phyloP scores from a whole-genome alignment of 2,797 vertebrate genomes.

The Coracias cyanogaster region DNA sequence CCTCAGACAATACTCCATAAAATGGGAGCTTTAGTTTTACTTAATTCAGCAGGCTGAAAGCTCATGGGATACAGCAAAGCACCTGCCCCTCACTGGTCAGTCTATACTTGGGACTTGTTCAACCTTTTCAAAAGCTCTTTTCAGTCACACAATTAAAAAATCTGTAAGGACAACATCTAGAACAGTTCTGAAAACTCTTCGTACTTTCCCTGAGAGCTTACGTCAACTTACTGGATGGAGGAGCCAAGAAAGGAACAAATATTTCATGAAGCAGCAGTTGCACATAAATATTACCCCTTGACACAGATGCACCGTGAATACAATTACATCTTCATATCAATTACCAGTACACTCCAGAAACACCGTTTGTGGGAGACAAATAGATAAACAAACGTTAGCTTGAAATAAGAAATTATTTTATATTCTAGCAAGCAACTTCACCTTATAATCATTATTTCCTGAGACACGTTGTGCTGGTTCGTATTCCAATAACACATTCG shows the following conservation, averaged over 20 bases:
- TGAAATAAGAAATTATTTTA: neutral
- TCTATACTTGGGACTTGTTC: neutral
- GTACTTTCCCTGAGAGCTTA: neutral
- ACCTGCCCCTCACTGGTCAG: neutral
- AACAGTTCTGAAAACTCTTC: neutral
- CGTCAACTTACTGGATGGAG: neutral
- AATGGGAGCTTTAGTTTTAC: neutral
- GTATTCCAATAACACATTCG: neutral
- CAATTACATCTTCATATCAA: neutral
- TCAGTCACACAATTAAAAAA: neutral
- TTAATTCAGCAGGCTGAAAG: neutral
- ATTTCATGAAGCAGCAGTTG: neutral
- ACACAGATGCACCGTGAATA: neutral
- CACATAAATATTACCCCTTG: neutral
- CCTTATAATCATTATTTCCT: neutral
- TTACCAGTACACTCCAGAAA: neutral
- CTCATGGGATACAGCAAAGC: neutral
- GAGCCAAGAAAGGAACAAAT: neutral
- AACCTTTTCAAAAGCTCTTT: constrained; percentile 18
- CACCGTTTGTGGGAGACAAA: neutral
- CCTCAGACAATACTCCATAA: neutral
- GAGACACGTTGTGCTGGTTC: neutral
- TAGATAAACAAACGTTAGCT: neutral
- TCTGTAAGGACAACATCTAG: neutral
- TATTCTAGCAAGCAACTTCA: neutral